A percentile compares a stretch with the other conserved stretches of the same genome.
Conservation (phyloP, 1,140 invertebrate genomes). For the Agrilus planipennis region DNA sequence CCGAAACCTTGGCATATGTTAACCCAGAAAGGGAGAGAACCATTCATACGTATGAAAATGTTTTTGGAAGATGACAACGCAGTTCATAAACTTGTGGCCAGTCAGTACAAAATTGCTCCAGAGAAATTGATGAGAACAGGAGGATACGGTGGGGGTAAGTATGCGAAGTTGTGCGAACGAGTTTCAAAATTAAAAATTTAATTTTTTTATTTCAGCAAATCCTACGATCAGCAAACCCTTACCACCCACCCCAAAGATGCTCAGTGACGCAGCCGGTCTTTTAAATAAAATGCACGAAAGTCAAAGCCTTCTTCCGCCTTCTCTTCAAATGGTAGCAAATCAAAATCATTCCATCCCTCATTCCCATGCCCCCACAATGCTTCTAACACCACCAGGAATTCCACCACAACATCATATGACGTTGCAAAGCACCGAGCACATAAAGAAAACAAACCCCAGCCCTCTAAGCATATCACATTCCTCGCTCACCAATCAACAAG, state of each 20-base stretch:
- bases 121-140: slow-evolving; percentile 92
- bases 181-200: background rate
- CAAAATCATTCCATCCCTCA: slow-evolving; percentile 21
- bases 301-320: slow-evolving; percentile 36
- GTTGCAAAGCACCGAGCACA: slow-evolving; percentile 39
- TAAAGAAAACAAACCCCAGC: slow-evolving; percentile 41
- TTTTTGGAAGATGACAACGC: slow-evolving; percentile 95
- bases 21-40: slow-evolving; percentile 92
- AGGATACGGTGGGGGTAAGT: slow-evolving; percentile 57
- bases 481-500: slow-evolving; percentile 47
- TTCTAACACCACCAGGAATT: slow-evolving; percentile 49
- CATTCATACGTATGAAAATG: slow-evolving; percentile 97
- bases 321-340: slow-evolving; percentile 38
- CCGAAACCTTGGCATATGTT: slow-evolving; percentile 97
- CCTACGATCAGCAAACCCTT: slow-evolving; percentile 55
- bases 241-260: slow-evolving; percentile 63
- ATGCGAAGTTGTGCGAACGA: background rate
- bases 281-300: slow-evolving; percentile 60
- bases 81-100: slow-evolving; percentile 90
- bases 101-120: slow-evolving; percentile 94
- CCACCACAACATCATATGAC: slow-evolving; percentile 51
- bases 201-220: slow-evolving; percentile 8
- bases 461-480: slow-evolving; percentile 44
- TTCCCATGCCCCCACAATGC: slow-evolving; percentile 43
- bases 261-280: slow-evolving; percentile 54